Conservation (phyloP, 2,888 invertebrate species). For the Cantharis flavilabris region DNA sequence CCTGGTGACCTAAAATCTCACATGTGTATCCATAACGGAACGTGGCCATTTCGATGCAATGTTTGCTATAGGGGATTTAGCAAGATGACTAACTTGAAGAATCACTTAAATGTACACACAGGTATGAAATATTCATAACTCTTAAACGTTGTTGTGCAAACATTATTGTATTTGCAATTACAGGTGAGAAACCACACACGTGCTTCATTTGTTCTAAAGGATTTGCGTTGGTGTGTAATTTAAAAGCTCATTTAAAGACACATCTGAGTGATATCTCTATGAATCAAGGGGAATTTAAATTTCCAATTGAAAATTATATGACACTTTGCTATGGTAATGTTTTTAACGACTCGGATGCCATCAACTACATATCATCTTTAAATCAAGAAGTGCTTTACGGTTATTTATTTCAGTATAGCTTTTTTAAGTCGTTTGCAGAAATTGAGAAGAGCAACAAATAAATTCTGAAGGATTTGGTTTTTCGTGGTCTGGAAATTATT, state of each 20-base stretch:
- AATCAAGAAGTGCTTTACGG: background rate
- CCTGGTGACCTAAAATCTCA: slow-evolving; percentile 74
- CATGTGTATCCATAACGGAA: slow-evolving; percentile 73
- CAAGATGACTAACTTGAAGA: slow-evolving; percentile 72
- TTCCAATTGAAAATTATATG: background rate
- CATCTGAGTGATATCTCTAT: slow-evolving; percentile 19
- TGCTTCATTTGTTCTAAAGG: slow-evolving; percentile 40
- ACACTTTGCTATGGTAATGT: background rate
- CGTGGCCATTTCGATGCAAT: slow-evolving; percentile 73
- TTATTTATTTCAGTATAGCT: background rate
- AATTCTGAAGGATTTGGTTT: background rate
- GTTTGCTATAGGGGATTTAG: slow-evolving; percentile 72
- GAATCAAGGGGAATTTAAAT: background rate
- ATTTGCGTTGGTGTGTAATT: slow-evolving; percentile 40
- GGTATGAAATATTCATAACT: slow-evolving; percentile 36
- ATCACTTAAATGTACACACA: slow-evolving; percentile 70
- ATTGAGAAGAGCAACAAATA: background rate
- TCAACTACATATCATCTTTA: background rate
- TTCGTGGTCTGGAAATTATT: background rate
- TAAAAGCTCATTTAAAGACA: slow-evolving; percentile 39
- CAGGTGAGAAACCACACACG: slow-evolving; percentile 35
- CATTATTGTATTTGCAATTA: slow-evolving; percentile 6
- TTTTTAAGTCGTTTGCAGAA: background rate
- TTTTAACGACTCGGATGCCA: background rate
- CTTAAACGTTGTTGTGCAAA: background rate